A percentile compares a stretch with the other conserved stretches of the same genome.
Conservation (phyloP, 2,888 invertebrate genomes). For the Aradus depressus region DNA sequence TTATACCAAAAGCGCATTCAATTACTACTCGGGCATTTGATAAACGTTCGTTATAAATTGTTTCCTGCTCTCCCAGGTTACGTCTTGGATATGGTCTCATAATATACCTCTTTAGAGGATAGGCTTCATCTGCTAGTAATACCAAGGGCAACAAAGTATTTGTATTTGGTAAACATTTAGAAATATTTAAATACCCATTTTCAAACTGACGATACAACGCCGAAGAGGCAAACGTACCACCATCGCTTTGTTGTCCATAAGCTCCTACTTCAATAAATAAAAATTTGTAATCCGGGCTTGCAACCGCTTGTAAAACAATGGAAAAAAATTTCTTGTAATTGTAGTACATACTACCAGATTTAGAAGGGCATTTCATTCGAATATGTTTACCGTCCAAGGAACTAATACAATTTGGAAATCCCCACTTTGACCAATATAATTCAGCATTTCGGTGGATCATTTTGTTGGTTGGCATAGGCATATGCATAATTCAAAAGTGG, state of each 20-base stretch:
- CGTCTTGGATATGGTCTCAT: conserved; percentile 6
- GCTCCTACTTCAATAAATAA: conserved; percentile 1
- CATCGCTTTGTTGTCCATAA: conserved; percentile 3
- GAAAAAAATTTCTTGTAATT: conserved; percentile 5
- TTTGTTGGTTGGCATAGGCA: not conserved
- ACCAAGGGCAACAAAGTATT: not conserved
- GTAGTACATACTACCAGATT: not conserved
- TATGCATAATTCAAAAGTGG: not conserved
- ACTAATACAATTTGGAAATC: conserved; percentile 1
- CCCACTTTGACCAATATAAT: not conserved
- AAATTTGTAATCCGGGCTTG: not conserved
- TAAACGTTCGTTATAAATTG: conserved; percentile 19
- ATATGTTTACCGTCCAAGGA: not conserved
- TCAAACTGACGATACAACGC: not conserved
- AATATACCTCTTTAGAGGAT: conserved; percentile 6
- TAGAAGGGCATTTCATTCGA: not conserved
- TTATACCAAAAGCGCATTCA: conserved; percentile 18
- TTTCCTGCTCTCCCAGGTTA: conserved; percentile 11
- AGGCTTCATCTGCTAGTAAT: conserved; percentile 8
- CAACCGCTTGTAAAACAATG: not conserved
- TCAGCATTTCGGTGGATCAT: not conserved
- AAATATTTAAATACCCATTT: not conserved
- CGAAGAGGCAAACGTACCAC: not conserved
- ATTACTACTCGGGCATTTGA: conserved; percentile 12
- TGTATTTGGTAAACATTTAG: conserved; percentile 1